Conservation (phyloP, 2,797 vertebrate genomes). For the Galago senegalensis region DNA sequence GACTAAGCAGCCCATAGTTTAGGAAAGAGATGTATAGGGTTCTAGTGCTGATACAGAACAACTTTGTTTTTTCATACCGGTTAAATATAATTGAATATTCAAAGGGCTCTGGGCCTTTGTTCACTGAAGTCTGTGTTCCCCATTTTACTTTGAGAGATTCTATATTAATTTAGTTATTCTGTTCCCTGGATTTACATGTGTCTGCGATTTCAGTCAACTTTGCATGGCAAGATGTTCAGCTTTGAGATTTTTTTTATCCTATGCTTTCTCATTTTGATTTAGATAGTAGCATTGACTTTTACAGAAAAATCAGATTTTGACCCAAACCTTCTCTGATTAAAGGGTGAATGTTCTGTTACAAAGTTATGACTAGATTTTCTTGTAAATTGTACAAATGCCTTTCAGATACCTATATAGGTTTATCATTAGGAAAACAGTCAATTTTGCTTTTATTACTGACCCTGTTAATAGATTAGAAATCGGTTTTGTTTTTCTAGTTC, state of each 20-base stretch:
- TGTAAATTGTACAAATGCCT: slow-evolving; percentile 53
- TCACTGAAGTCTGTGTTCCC: not conserved
- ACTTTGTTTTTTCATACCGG: slow-evolving; percentile 18
- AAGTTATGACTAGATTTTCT: slow-evolving; percentile 62
- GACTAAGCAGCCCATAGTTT: slow-evolving; percentile 38
- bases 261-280: slow-evolving; percentile 35
- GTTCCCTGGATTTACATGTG: slow-evolving; percentile 55
- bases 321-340: slow-evolving; percentile 13
- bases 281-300: not conserved
- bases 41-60: slow-evolving; percentile 5
- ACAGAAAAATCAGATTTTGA: not conserved
- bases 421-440: slow-evolving; percentile 29
- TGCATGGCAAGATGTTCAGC: slow-evolving; percentile 9
- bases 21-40: slow-evolving; percentile 33
- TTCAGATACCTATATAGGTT: slow-evolving; percentile 42
- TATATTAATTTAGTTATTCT: slow-evolving; percentile 55
- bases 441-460: slow-evolving; percentile 51
- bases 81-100: slow-evolving; percentile 51
- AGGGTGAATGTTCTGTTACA: not conserved
- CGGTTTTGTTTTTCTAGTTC: slow-evolving; percentile 64
- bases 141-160: slow-evolving; percentile 43
- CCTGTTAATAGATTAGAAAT: slow-evolving; percentile 45
- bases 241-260: slow-evolving; percentile 16
- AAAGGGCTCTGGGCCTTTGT: not conserved
- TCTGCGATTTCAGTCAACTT: not conserved